Base-by-base conservation (phyloP, 2,797 vertebrate species). In the Myotis myotis region DNA sequence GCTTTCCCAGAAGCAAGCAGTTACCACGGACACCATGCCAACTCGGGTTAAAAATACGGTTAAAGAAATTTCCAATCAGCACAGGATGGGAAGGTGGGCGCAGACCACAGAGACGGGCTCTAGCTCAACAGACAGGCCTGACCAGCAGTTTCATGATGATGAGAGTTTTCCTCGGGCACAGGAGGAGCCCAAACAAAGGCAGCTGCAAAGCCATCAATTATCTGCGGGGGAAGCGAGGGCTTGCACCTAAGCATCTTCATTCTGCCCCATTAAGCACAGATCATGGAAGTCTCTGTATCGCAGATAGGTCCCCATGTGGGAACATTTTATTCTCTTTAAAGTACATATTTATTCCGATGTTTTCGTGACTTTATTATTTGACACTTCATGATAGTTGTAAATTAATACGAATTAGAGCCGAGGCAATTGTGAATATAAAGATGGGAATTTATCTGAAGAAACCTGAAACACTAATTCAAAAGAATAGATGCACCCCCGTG, bases 1-100 rank as follows among this genome's bases (percentile, higher is more conserved):
- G 83, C 92, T 80, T 95, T 96, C 95, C 91, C 96, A 95, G 95
- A 96, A 97, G 51, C 84, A 95, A 85, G 64, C 55, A 89, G 55
- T 70, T 44, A 36, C 64, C 85, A 41, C 89, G 89, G 51, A 93
- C 90, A 41, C 79, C 51, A 10, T 90, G 95, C 96, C 97, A 96
- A 85, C 60, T 80, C 55, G 86, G 33, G 60, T 76, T 85, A 74
- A 93, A 96, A 86, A 62, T 57, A 71, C 25, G 53, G 57, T 20
- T 85, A 96, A 15, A 80, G 91, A 97, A 91, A 57, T 82, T 89
- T 33, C 51, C 92, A 72, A 82, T 96, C 95, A 97, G 95, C 95
- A 84, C 60, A 94, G 87, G 71, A 92, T 36, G 36, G 53, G 75
- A 94, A 23, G 11, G 16, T 92, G 86, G 87, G 81, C 93, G 87